phyloP scores from a whole-genome alignment of 2,888 invertebrate species.

The Microchrysa polita region DNA sequence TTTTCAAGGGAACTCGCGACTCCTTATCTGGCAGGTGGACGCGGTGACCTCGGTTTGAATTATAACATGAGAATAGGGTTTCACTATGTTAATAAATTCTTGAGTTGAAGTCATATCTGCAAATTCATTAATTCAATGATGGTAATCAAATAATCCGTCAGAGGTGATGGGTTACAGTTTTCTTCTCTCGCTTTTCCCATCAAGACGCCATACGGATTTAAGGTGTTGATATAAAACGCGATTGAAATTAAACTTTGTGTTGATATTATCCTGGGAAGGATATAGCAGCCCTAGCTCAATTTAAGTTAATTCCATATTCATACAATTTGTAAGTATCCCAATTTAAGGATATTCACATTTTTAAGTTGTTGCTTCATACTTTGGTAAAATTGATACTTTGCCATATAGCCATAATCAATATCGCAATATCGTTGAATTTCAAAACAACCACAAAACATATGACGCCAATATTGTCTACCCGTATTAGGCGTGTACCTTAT shows the following conservation, averaged over 20 bases:
- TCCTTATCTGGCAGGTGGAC: constrained; percentile 31
- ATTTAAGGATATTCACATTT: no score
- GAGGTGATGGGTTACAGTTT: not conserved
- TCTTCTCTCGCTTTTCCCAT: not conserved
- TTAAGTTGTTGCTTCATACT: no score
- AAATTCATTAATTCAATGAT: constrained; percentile 41
- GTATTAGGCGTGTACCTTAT: not conserved
- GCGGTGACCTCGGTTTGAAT: constrained; percentile 29
- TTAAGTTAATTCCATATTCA: no score
- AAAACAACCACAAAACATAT: no score
- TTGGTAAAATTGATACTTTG: no score
- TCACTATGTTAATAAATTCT: constrained; percentile 39
- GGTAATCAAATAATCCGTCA: constrained; percentile 43
- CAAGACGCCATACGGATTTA: constrained; percentile 29
- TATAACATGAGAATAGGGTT: constrained; percentile 31
- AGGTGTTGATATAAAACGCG: constrained; percentile 4
- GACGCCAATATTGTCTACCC: not conserved
- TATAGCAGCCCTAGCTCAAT: no score
- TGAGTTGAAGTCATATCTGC: constrained; percentile 28
- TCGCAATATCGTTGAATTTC: no score
- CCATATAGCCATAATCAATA: no score
- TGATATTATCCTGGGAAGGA: no score
- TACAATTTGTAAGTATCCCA: no score
- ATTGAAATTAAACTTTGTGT: not conserved
- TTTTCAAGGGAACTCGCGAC: constrained; percentile 29